Conservation (phyloP, 2,888 invertebrate species). For the Chrysotoxum bicinctum region DNA sequence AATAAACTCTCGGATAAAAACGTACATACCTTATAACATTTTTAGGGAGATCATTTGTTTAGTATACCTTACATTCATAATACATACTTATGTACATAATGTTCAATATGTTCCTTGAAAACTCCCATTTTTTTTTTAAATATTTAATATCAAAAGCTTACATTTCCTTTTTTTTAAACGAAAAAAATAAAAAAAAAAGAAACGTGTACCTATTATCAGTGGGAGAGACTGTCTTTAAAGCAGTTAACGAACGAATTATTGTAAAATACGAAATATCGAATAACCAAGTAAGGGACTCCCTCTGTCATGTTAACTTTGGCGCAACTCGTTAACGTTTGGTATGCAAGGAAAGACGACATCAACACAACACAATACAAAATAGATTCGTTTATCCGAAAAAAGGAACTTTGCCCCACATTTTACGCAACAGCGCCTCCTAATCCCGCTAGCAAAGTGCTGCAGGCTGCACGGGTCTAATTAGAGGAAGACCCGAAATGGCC, state of each 20-base stretch:
- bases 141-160: too few relatives aligned
- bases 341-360: slow-evolving; percentile 38
- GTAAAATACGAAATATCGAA: slow-evolving; percentile 26
- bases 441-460: background rate
- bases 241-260: background rate
- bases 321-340: slow-evolving; percentile 41
- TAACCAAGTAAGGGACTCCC: slow-evolving; percentile 53
- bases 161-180: background rate
- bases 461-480: slow-evolving; percentile 56
- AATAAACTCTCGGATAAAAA: too few relatives aligned
- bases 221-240: background rate
- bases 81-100: too few relatives aligned
- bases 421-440: slow-evolving; percentile 66
- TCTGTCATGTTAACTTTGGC: slow-evolving; percentile 14
- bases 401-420: slow-evolving; percentile 69
- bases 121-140: too few relatives aligned
- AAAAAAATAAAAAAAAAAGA: background rate
- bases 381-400: slow-evolving; percentile 29
- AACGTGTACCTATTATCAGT: background rate
- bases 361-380: slow-evolving; percentile 14
- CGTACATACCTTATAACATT: too few relatives aligned
- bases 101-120: too few relatives aligned
- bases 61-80: too few relatives aligned
- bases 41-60: too few relatives aligned
- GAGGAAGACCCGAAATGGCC: slow-evolving; percentile 68